Conservation (phyloP, 2,888 invertebrate species). For the Epistrophe eligans region DNA sequence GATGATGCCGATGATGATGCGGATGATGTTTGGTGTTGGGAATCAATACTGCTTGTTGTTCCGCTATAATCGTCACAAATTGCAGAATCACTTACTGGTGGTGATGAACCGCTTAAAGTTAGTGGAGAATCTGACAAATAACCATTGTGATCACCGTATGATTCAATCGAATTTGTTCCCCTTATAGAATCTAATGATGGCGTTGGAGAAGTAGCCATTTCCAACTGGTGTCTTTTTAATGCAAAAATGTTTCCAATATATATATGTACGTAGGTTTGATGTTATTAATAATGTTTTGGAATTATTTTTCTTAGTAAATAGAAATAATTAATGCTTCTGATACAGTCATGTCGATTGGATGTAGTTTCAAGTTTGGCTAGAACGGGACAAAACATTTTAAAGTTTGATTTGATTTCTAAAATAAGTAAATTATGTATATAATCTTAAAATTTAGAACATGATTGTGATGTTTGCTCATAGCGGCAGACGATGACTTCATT, state of each 20-base stretch:
- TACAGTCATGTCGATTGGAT: slow-evolving; percentile 40
- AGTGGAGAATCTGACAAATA: slow-evolving; percentile 91
- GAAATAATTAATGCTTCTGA: slow-evolving; percentile 3
- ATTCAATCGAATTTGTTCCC: slow-evolving; percentile 94
- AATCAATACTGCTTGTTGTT: slow-evolving; percentile 80
- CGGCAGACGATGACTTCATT: too few species aligned
- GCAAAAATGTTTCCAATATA: slow-evolving; percentile 2
- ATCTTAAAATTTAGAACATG: background rate
- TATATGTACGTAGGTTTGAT: background rate
- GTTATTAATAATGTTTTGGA: background rate
- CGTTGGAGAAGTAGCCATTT: slow-evolving; percentile 95
- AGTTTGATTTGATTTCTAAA: background rate
- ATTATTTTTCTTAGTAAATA: slow-evolving; percentile 23
- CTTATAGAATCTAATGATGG: slow-evolving; percentile 96
- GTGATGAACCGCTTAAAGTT: slow-evolving; percentile 94
- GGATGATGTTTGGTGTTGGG: slow-evolving; percentile 82
- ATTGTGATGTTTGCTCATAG: too few species aligned
- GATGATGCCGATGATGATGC: slow-evolving; percentile 82
- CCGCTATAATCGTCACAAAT: slow-evolving; percentile 88
- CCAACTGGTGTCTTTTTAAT: slow-evolving; percentile 36
- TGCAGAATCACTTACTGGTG: slow-evolving; percentile 93
- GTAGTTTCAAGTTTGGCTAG: slow-evolving; percentile 10
- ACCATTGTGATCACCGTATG: slow-evolving; percentile 92
- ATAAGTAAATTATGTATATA: background rate
- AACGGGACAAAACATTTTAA: background rate